Evolutionary conservation across 2,113 vertebrate genomes (phyloP).

Genomic region (Nicator chloris): DNA sequence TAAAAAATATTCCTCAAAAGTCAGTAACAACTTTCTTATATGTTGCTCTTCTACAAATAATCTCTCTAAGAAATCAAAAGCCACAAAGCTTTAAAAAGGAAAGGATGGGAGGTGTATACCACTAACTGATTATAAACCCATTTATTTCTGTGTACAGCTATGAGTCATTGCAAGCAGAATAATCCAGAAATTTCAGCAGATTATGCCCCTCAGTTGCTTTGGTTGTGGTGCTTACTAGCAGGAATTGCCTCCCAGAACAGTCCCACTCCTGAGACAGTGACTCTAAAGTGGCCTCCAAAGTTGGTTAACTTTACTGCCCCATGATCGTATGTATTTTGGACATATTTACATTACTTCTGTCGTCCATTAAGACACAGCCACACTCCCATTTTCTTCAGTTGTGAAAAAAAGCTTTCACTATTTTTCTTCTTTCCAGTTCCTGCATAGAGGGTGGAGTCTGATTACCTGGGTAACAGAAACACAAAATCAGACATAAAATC

Average conservation of each 20-base stretch:
- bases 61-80: not conserved
- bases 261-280: not conserved
- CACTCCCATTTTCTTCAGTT: not conserved
- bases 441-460: not conserved
- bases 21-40: not conserved
- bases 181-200: not conserved
- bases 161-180: not conserved
- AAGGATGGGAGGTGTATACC: not conserved
- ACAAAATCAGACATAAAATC: not conserved
- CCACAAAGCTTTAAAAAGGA: not conserved
- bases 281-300: not conserved
- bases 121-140: not conserved
- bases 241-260: not conserved
- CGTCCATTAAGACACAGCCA: not conserved
- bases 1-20: not conserved
- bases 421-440: not conserved
- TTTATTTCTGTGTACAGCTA: not conserved
- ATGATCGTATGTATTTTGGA: not conserved
- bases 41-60: not conserved
- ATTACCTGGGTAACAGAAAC: not conserved
- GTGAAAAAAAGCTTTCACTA: not conserved
- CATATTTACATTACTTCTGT: not conserved
- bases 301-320: not conserved
- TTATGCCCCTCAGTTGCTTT: not conserved
- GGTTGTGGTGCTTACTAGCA: not conserved